Base-by-base conservation (phyloP, 2,113 vertebrate species). In the Cercocebus atys region DNA sequence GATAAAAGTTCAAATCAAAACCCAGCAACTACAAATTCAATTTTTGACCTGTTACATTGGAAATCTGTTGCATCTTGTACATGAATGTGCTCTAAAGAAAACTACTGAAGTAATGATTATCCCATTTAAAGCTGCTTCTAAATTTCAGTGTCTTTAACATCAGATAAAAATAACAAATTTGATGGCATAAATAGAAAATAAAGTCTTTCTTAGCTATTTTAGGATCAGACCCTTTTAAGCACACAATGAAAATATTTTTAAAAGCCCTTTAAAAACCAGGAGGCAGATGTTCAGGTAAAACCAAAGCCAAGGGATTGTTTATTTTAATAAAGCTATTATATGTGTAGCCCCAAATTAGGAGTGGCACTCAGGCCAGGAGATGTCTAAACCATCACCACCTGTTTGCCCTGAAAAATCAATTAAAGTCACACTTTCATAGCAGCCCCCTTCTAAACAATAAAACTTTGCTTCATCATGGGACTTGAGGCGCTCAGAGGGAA, bases 371-470 rank as follows among this genome's bases (percentile, higher is more conserved):
- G 97, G 97, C 98, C 50, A 95, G 95, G 97, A 86, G 95, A 93
- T 95, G 95, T 95, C 98, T 98, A 98, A 98, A 98, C 93, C 95
- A 98, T 98, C 98, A 97, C 97, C 98, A 98, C 97, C 98, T 98
- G 98, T 98, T 98, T 98, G 98, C 97, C 97, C 98, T 97, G 97
- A 98, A 98, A 98, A 98, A 98, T 98, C 98, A 99, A 98, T 98
- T 99, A 98, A 98, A 98, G 97, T 98, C 98, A 98, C 98, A 98
- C 98, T 95, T 97, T 97, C 98, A 83, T 94, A 97, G 97, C 93
- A 57, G 92, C 75, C 96, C 83, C 87, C 92, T 97, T 97, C 97
- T 92, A 97, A 97, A 98, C 97, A 98, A 98, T 98, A 98, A 99
- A 98, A 98, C 86, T 89, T 95, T 97, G 97, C 97, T 97, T 97